Evolutionary conservation across 2,888 invertebrate species (phyloP).

Genomic region (Leptinotarsa rubiginosa): DNA sequence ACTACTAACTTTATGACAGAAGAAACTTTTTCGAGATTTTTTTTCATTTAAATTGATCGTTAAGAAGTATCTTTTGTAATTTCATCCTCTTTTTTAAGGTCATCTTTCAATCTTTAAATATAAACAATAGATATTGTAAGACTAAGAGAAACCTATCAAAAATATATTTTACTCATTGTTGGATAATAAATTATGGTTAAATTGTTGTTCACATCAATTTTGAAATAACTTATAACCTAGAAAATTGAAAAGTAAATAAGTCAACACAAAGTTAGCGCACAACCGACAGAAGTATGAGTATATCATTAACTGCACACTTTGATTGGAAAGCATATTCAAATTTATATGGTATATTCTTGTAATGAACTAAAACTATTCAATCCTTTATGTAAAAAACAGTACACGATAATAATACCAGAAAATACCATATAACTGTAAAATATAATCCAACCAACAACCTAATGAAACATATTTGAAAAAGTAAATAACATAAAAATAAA

Average conservation of each 20-base stretch:
- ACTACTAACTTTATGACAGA: no score
- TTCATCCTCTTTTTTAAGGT: no score
- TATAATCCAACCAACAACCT: constrained; percentile 9
- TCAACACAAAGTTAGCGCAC: constrained; percentile 51
- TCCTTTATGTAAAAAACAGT: not conserved
- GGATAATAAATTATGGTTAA: not conserved
- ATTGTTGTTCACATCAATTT: not conserved
- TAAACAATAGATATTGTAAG: no score
- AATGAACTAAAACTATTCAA: not conserved
- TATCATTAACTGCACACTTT: constrained; percentile 23
- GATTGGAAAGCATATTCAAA: constrained; percentile 20
- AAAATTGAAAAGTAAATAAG: constrained; percentile 20
- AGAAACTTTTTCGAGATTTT: no score
- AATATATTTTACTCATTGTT: not conserved
- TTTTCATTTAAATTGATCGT: no score
- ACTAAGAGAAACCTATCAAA: no score
- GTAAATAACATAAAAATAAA: constrained; percentile 29
- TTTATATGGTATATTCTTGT: constrained; percentile 15
- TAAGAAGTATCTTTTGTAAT: no score
- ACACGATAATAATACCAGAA: constrained; percentile 1
- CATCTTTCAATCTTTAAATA: no score
- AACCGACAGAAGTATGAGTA: constrained; percentile 42
- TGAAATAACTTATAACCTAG: not conserved
- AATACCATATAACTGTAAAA: constrained; percentile 9
- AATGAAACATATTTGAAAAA: constrained; percentile 22